These are phyloP conservation scores for Aphyosemion australe DNA, from an alignment of 2,113 vertebrate species.

Conservation along the genomic window DNA sequence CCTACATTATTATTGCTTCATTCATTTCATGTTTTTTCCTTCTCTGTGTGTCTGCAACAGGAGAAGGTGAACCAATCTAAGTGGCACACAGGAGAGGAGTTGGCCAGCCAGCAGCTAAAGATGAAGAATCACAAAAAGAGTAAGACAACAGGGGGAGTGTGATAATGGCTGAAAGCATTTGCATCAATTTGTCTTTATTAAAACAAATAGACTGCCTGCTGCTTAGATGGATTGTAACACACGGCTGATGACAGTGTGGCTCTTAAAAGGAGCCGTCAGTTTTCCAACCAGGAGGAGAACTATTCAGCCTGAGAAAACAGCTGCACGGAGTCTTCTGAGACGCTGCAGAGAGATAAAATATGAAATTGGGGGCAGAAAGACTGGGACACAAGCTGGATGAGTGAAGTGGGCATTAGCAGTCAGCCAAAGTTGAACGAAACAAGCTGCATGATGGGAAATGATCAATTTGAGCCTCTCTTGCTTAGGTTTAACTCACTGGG, in stretches of 20 bases:
- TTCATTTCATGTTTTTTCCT: not conserved
- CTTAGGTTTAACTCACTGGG: no score
- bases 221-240: slow-evolving; percentile 11
- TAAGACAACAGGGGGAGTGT: not conserved
- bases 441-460: slow-evolving; percentile 19
- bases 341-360: not conserved
- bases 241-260: not conserved
- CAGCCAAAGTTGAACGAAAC: slow-evolving; percentile 1
- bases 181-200: slow-evolving; percentile 2
- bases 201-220: slow-evolving; percentile 1
- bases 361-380: slow-evolving; percentile 3
- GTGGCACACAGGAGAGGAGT: not conserved
- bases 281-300: not conserved
- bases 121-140: slow-evolving; percentile 1
- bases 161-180: not conserved
- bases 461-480: no score
- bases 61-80: not conserved
- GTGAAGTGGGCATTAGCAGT: not conserved
- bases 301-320: not conserved
- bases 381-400: slow-evolving; percentile 8
- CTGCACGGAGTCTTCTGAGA: not conserved
- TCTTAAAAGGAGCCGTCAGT: not conserved
- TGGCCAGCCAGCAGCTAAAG: not conserved
- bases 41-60: not conserved
- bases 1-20: slow-evolving; percentile 7